Base-by-base conservation (phyloP, 2,888 invertebrate genomes). In the Leptopilina syphax region DNA sequence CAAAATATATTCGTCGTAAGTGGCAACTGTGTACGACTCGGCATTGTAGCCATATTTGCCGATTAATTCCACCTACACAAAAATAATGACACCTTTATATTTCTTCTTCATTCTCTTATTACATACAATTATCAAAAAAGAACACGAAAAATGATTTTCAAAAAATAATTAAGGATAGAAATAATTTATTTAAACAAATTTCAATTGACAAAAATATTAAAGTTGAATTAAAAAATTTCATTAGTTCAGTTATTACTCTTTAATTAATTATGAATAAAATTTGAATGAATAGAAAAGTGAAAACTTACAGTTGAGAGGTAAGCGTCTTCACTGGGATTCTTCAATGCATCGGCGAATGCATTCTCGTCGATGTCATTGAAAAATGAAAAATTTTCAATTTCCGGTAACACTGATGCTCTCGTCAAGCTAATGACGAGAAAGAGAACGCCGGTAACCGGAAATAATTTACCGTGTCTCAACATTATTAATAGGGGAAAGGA, bases 1-100 rank as follows among this genome's bases (percentile, higher is more conserved):
- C 82, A 98, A 92, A 18, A 96, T 94, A 88, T 96, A 97, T 1
- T 96, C 96, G 92, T 98, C 97, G 5, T 93, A 90, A 0, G 97
- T 98, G 5, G 91, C 92, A 1, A 95, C 94, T 6, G 89, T 89
- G 89, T 96, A 95, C 13, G 92, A 93, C 90, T 96, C 95, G 0
- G 93, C 89, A 0, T 94, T 94, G 88, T 96, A 96, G 0, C 94
- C 93, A 87, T 95, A 94, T 85, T 94, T 94, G 24, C 87, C 87
- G 0, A 95, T 92, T 34, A 95, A 89, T 77, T 93, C 93, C 0
- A 85, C 86, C 93, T 93, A 84, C 66, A 68, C 34, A 65, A 1
- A 24, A 47, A 47, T 9, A 47, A 47, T 47, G 1, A 8, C 8
- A 47, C 47, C 8, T 9, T 47, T 47, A 9, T 6, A 9, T 6